phyloP scores from a whole-genome alignment of 1,140 invertebrate species.

The Ganaspis sp. region DNA sequence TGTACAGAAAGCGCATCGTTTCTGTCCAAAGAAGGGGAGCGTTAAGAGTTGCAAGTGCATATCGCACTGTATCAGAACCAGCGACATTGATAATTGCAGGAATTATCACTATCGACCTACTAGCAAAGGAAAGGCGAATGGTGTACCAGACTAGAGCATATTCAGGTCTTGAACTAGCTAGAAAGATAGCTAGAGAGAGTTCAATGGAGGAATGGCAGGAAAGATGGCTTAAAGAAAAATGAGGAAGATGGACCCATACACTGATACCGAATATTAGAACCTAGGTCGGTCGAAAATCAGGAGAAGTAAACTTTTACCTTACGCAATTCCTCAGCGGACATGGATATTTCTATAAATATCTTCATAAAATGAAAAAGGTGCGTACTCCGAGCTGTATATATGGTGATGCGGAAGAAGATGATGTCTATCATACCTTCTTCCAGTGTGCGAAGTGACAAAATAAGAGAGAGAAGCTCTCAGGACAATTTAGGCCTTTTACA shows the following conservation, averaged over 20 bases:
- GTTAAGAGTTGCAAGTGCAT: background rate
- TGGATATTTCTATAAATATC: slow-evolving; percentile 15
- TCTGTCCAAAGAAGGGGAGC: slow-evolving; percentile 12
- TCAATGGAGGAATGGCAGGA: background rate
- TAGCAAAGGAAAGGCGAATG: background rate
- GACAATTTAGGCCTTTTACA: too few species aligned
- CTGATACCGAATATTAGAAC: background rate
- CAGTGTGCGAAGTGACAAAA: slow-evolving; percentile 16
- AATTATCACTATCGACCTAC: background rate
- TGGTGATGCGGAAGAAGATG: background rate
- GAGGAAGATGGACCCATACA: background rate
- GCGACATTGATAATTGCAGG: background rate
- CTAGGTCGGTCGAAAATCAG: background rate
- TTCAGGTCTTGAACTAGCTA: background rate
- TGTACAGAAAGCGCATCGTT: background rate
- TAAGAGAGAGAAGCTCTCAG: slow-evolving; percentile 19
- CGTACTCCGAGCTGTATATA: background rate
- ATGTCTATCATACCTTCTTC: slow-evolving; percentile 38
- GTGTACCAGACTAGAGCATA: background rate
- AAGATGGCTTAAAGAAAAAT: background rate
- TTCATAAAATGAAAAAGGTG: slow-evolving; percentile 8
- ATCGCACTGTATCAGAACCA: background rate
- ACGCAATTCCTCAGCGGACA: slow-evolving; percentile 33
- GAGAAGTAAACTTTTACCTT: background rate
- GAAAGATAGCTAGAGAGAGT: background rate